phyloP scores from a whole-genome alignment of 1,140 invertebrate species.

The Choristoneura fumiferana region DNA sequence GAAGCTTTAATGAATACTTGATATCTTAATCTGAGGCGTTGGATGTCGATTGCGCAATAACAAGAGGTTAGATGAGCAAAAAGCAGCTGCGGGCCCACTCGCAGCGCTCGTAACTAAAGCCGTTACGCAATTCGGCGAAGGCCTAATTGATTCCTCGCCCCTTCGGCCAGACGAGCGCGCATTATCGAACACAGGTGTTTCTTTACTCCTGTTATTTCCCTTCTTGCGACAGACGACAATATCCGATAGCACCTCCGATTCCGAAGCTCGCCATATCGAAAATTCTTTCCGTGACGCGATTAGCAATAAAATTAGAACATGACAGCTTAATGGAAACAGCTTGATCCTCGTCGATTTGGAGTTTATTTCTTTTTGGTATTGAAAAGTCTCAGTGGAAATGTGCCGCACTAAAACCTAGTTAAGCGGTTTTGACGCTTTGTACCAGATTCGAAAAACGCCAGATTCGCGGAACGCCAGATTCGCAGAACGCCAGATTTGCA shows the following conservation, averaged over 20 bases:
- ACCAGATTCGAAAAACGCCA: too few relatives aligned
- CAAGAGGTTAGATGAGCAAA: slow-evolving; percentile 71
- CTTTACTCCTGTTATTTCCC: slow-evolving; percentile 63
- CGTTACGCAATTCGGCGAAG: slow-evolving; percentile 72
- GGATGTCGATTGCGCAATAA: slow-evolving; percentile 72
- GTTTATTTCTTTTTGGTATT: not conserved
- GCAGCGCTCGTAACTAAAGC: slow-evolving; percentile 70
- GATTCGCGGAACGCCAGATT: too few relatives aligned
- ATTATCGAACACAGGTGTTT: slow-evolving; percentile 74
- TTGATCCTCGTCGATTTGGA: slow-evolving; percentile 59
- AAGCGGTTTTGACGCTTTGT: too few relatives aligned
- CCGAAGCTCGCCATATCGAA: slow-evolving; percentile 52
- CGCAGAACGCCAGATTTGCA: too few relatives aligned
- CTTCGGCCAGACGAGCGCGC: slow-evolving; percentile 70
- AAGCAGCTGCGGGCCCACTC: slow-evolving; percentile 68
- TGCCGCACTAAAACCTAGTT: too few relatives aligned
- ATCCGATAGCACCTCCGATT: slow-evolving; percentile 46
- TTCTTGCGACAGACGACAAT: slow-evolving; percentile 56
- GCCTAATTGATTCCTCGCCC: slow-evolving; percentile 76
- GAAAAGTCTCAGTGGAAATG: not conserved
- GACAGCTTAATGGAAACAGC: slow-evolving; percentile 57
- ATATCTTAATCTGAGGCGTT: slow-evolving; percentile 70
- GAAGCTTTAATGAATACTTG: slow-evolving; percentile 61
- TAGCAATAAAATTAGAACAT: slow-evolving; percentile 61
- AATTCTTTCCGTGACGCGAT: slow-evolving; percentile 64